Evolutionary conservation across 2,797 vertebrate genomes (phyloP), one percentile per base, ranked within the genome.

Genomic region (Coracias cyanogaster): DNA sequence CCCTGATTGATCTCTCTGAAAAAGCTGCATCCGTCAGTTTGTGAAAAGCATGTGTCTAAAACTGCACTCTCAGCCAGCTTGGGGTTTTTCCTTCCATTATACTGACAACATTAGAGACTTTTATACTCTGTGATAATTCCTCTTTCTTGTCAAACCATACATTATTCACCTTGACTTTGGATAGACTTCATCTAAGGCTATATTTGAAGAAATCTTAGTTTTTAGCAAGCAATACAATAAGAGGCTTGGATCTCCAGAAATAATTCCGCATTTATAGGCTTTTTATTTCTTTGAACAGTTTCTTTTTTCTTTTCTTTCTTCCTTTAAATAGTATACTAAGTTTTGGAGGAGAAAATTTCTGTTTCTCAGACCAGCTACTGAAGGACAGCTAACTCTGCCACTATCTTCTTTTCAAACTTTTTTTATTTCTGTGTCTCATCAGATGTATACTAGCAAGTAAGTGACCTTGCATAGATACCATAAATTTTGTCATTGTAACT

Each of bases 1-100:
- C 66, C 86, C 70, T 41, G 65, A 94, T 4, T 95, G 91, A 94
- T 95, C 96, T 96, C 82, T 96, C 94, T 95, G 87, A 97, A 97
- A 94, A 84, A 96, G 85, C 85, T 2, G 1, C 93, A 97, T 97
- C 94, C 95, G 94, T 96, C 94, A 96, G 85, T 84, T 91, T 94
- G 49, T 93, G 89, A 97, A 91, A 76, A 90, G 31, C 69, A n/a
- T 78, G 10, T 86, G 87, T 96, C 93, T 86, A 86, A 97, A 93
- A 92, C 74, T 89, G 93, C 92, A 93, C 89, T 97, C 92, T 97
- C 91, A 94, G 97, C 60, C 86, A 89, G 72, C 94, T 72, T 93
- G 88, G 84, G 90, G 20, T 46, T 95, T 94, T 92, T 90, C 78
- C 37, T 93, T 89, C 52, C 60, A 82, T 93, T 86, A 69, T 48